Conservation (phyloP, 2,888 invertebrate species). For the Dexiosoma caninum region DNA sequence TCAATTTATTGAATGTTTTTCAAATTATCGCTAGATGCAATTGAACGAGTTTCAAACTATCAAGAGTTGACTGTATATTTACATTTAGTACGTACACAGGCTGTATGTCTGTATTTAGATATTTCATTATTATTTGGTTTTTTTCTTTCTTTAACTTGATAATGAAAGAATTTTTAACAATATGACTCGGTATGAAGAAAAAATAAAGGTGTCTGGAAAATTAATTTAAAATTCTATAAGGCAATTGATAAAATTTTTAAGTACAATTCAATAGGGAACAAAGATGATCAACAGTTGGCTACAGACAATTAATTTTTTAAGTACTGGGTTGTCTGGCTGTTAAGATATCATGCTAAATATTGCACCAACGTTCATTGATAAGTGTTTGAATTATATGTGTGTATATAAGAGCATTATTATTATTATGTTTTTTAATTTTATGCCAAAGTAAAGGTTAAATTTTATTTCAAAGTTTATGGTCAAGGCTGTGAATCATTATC, state of each 20-base stretch:
- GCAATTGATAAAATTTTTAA: conserved; percentile 33
- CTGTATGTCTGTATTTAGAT: conserved; percentile 60
- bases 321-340: neutral
- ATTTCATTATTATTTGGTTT: neutral
- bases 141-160: neutral
- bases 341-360: neutral
- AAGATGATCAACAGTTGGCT: neutral
- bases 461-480: conserved; percentile 49
- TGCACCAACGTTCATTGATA: neutral
- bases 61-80: too few relatives aligned
- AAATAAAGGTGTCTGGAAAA: conserved; percentile 61
- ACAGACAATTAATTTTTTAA: neutral
- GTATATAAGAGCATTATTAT: neutral
- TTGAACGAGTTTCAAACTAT: too few relatives aligned
- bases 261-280: conserved; percentile 1
- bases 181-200: conserved; percentile 21
- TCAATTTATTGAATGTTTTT: too few relatives aligned
- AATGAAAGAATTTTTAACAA: conserved; percentile 38
- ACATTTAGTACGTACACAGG: too few relatives aligned
- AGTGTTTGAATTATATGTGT: neutral
- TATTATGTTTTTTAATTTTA: neutral
- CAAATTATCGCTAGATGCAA: too few relatives aligned
- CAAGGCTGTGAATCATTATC: conserved; percentile 46
- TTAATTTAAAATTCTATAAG: conserved; percentile 60
- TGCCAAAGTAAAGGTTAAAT: conserved; percentile 5